Percentiles rank a stretch among this genome's conserved stretches.
These are phyloP conservation scores for Agonopterix alstromeriana DNA, from an alignment of 2,888 invertebrate genomes.

Conservation along the genomic window DNA sequence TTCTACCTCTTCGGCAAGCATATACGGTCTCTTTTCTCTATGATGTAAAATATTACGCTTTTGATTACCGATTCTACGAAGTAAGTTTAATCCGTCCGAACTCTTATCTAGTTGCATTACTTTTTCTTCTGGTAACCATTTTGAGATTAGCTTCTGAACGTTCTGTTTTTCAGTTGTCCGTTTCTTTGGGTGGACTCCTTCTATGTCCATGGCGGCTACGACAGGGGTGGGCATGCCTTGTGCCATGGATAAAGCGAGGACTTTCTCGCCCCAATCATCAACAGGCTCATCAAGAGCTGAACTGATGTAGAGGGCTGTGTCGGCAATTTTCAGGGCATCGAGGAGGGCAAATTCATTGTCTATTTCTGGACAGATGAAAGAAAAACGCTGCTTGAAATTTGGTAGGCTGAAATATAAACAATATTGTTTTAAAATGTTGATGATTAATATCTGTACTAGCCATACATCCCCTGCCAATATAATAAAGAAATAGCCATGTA, in stretches of 20 bases:
- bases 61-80: slow-evolving; percentile 85
- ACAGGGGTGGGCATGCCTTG: slow-evolving; percentile 89
- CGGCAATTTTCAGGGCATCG: slow-evolving; percentile 91
- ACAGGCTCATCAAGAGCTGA: slow-evolving; percentile 84
- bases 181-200: slow-evolving; percentile 84
- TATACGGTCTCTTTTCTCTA: slow-evolving; percentile 88
- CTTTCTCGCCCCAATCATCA: slow-evolving; percentile 87
- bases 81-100: slow-evolving; percentile 82
- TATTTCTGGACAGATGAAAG: slow-evolving; percentile 84
- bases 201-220: slow-evolving; percentile 84
- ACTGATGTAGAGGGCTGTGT: slow-evolving; percentile 87
- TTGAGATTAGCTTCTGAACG: slow-evolving; percentile 80
- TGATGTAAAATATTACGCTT: slow-evolving; percentile 84
- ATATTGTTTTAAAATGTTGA: neutral
- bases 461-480: no score
- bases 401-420: slow-evolving; percentile 78
- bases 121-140: slow-evolving; percentile 90
- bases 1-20: slow-evolving; percentile 88
- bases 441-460: neutral
- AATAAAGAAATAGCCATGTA: no score
- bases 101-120: slow-evolving; percentile 85
- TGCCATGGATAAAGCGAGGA: slow-evolving; percentile 86
- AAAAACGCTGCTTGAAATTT: slow-evolving; percentile 92
- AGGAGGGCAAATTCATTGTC: slow-evolving; percentile 85
- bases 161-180: slow-evolving; percentile 81